Base-by-base conservation (phyloP, 2,888 invertebrate genomes). In the Megamerina dolium region DNA sequence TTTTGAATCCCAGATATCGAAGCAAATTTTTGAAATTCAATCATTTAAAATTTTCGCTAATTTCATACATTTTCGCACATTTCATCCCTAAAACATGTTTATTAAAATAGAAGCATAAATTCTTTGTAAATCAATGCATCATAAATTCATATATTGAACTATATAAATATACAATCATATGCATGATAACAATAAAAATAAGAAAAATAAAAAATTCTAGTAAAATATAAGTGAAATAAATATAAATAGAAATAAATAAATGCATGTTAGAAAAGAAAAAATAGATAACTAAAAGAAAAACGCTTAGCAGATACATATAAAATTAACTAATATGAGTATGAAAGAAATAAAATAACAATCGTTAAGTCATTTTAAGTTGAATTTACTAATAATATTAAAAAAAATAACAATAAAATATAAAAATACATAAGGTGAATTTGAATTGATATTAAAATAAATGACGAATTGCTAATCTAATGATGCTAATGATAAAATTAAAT, bases 401-500 rank as follows among this genome's bases (percentile, higher is more conserved):
- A 42, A 17, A 46, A 32, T 18, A 41, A 20, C 29, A 43, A 31
- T 17, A 20, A 35, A 21, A 37, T 12, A 31, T 16, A 19, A 19
- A 32, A 44, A 26, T 16, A 20, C 21, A 38, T 20, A 13, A 34
- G 37, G 29, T 18, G 16, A 44, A 37, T 29, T 37, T 21, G 27
- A 37, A 32, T 29, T 45, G 38, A 45, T 37, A 51, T 41, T 43
- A 41, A 30, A 37, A 39, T 48, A 31, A 39, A 36, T 46, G 32
- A 37, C 50, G 42, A 53, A 51, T 37, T 34, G 35, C 29, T 42
- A 44, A 37, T 44, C 32, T 49, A 45, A 12, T 23, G 9, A 34
- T 23, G 29, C 27, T 23, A 36, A 50, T 36, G 26, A 38, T 47
- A 36, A 20, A 53, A 42, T 44, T 48, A 40, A 46, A 55, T 45